A percentile compares a stretch with the other conserved stretches of the same genome.
These are phyloP conservation scores for Drosophila meridionalis DNA, from an alignment of 2,888 invertebrate species.

Conservation along the genomic window DNA sequence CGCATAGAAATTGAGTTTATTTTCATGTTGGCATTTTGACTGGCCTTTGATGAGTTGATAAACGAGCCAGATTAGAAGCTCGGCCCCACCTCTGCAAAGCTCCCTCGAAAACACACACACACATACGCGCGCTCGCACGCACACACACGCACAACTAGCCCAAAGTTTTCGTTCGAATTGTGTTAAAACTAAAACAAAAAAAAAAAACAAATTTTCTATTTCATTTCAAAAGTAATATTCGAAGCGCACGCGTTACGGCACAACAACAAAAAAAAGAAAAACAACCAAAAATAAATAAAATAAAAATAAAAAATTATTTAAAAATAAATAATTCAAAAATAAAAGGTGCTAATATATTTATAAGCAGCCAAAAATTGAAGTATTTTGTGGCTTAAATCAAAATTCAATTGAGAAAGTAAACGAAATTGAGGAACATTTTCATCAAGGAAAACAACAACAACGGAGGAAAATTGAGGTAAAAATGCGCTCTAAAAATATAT, in stretches of 20 bases:
- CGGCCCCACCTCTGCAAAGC: conserved; percentile 8
- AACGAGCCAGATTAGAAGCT: conserved; percentile 51
- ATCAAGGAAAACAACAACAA: conserved; percentile 18
- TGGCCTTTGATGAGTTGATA: conserved; percentile 74
- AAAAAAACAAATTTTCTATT: conserved; percentile 16
- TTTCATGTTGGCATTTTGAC: conserved; percentile 68
- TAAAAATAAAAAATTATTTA: conserved; percentile 13
- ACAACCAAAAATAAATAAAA: conserved; percentile 12
- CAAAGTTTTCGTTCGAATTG: conserved; percentile 23
- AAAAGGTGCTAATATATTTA: conserved; percentile 69
- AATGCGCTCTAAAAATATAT: conserved; percentile 38
- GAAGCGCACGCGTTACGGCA: conserved; percentile 54
- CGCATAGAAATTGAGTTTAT: conserved; percentile 67
- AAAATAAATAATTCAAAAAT: conserved; percentile 4
- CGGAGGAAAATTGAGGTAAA: conserved; percentile 45
- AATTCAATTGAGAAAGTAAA: conserved; percentile 7
- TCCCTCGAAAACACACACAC: neutral
- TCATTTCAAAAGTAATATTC: conserved; percentile 44
- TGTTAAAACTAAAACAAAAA: conserved; percentile 25
- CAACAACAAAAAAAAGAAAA: conserved; percentile 15
- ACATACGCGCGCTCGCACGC: neutral
- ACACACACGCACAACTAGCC: conserved; percentile 10
- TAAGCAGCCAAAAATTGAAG: conserved; percentile 25
- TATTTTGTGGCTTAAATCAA: conserved; percentile 48
- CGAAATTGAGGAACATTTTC: conserved; percentile 49